These are phyloP conservation scores for Spodoptera litura DNA, from an alignment of 1,140 invertebrate genomes.

Conservation along the genomic window DNA sequence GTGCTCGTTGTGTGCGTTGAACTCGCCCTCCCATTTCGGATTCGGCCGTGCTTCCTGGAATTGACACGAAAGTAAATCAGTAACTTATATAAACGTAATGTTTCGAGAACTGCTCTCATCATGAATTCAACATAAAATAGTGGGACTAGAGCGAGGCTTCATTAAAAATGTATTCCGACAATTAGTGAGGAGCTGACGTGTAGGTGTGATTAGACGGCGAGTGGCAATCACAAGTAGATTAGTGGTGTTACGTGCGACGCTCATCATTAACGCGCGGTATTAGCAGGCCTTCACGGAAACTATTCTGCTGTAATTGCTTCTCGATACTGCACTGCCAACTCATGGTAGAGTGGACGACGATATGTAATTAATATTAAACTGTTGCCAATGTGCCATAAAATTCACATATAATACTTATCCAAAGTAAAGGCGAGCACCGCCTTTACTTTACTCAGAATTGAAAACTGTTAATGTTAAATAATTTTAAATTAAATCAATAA, in stretches of 20 bases:
- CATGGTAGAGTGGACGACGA: not conserved
- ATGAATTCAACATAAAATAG: not conserved
- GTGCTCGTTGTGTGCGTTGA: constrained; percentile 86
- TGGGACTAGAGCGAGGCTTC: not conserved
- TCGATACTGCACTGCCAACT: not conserved
- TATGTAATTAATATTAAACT: no score
- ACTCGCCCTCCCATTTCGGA: constrained; percentile 86
- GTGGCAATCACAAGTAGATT: constrained; percentile 36
- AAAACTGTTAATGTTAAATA: not conserved
- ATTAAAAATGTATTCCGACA: constrained; percentile 35
- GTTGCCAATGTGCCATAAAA: no score
- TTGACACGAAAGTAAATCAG: constrained; percentile 28
- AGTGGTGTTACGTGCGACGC: constrained; percentile 23
- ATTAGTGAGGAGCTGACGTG: constrained; percentile 2
- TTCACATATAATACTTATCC: no score
- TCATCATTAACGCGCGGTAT: constrained; percentile 23
- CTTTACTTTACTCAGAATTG: no score
- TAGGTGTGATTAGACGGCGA: constrained; percentile 7
- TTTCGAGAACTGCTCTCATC: not conserved
- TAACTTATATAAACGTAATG: not conserved
- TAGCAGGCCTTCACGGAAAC: constrained; percentile 23
- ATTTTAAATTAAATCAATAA: not conserved
- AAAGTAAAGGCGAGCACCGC: no score
- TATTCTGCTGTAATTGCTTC: constrained; percentile 23
- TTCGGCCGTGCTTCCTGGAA: constrained; percentile 86